Base-by-base conservation (phyloP, 2,797 vertebrate species). In the Ataeniobius toweri region DNA sequence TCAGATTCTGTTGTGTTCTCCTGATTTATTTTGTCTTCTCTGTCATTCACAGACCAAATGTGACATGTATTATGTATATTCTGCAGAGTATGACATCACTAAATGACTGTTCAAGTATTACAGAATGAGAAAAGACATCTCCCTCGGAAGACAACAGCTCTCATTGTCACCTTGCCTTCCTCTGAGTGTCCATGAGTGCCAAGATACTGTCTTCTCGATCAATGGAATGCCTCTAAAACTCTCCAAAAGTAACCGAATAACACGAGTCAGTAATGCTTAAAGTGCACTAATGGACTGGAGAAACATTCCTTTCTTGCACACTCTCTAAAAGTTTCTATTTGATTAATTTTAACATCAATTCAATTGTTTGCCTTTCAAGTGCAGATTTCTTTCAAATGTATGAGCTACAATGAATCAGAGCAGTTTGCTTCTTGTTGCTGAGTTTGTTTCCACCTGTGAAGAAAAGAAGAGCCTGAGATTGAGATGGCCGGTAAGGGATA, bases 241-340 rank as follows among this genome's bases (percentile, higher is more conserved):
- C 80, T 85, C 63, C 61, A 75, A 88, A 93, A 93, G 88, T 86
- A 92, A 93, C 91, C 20, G 74, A 89, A 92, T 90, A 86, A 89
- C 81, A 79, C 74, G 74, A 75, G 84, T 85, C 77, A 74, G 75
- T 83, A 85, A 89, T 85, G 85, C 80, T 73, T 59, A 79, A 87
- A 93, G 89, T 89, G 89, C 90, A 88, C 86, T 91, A 91, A 93
- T 92, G 93, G 87, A 90, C 79, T 84, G 51, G 51, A 83, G 85
- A 88, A 89, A 89, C 68, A 81, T 79, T 79, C 53, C 51, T 67
- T 81, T 87, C 83, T 88, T 84, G 81, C 81, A 68, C 83, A 79
- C 83, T 56, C 86, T 78, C 86, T 70, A 28, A 10, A 48, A 81
- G 56, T 76, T 86, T 86, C 48, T 81, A 88, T 90, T 91, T 86